A percentile compares a stretch with the other conserved stretches of the same genome.
Evolutionary conservation across 2,113 vertebrate genomes (phyloP).

Genomic region (Apus apus): DNA sequence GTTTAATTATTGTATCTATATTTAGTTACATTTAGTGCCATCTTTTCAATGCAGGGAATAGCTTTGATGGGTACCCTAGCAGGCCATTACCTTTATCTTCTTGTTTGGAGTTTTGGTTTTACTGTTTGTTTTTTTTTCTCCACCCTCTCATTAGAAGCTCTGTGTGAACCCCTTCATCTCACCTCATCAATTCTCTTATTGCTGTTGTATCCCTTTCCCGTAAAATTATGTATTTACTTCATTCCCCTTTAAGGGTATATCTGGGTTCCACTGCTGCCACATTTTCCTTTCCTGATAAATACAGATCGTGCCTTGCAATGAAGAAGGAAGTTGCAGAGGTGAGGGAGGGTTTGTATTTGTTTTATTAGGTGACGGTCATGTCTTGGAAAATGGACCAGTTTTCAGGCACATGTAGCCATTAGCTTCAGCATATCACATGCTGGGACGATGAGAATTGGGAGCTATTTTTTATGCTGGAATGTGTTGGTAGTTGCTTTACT

Average conservation of each 20-base stretch:
- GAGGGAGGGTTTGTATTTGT: background rate
- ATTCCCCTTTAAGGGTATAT: background rate
- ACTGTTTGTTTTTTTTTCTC: background rate
- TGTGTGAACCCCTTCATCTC: background rate
- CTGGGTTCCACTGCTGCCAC: background rate
- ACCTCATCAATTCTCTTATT: background rate
- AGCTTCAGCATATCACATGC: background rate
- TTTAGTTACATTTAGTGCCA: background rate
- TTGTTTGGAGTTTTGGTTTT: background rate
- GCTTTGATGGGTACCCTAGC: background rate
- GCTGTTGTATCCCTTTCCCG: background rate
- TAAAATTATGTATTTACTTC: background rate
- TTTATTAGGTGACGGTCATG: background rate
- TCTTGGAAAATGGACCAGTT: background rate
- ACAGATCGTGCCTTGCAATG: background rate
- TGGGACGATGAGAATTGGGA: background rate
- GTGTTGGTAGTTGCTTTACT: background rate
- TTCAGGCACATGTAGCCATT: background rate
- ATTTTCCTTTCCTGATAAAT: background rate
- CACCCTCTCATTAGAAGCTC: background rate
- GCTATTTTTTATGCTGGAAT: background rate
- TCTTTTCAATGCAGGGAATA: background rate
- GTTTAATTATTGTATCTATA: background rate
- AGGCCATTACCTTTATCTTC: background rate
- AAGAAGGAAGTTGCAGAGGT: background rate